Conservation (phyloP, 2,888 invertebrate genomes). For the Xanthorhoe designata region DNA sequence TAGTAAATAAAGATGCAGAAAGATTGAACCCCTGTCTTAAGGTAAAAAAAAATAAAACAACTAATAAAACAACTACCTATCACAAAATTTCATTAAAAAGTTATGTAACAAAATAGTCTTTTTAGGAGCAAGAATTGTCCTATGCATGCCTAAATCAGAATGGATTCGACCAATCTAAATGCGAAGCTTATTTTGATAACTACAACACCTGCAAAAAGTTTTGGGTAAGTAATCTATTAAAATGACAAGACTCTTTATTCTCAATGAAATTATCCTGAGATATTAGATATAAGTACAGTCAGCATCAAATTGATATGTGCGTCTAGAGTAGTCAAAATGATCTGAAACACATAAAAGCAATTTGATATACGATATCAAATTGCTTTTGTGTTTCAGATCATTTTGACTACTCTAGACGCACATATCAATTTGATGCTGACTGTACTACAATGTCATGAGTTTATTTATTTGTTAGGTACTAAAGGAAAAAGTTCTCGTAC, state of each 20-base stretch:
- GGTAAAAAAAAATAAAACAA: conserved; percentile 49
- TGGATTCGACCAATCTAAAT: conserved; percentile 88
- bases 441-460: too few relatives aligned
- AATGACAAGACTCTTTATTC: neutral
- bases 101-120: conserved; percentile 48
- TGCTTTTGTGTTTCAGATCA: too few relatives aligned
- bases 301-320: too few relatives aligned
- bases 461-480: too few relatives aligned
- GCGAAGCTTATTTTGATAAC: conserved; percentile 89
- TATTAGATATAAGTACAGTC: too few relatives aligned
- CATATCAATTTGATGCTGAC: too few relatives aligned
- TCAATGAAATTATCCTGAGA: too few relatives aligned
- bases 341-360: too few relatives aligned
- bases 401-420: too few relatives aligned
- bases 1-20: conserved; percentile 67
- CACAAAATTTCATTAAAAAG: conserved; percentile 12
- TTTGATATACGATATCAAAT: too few relatives aligned
- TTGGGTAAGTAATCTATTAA: conserved; percentile 87
- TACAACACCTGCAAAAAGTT: conserved; percentile 92
- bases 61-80: neutral
- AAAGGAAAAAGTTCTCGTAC: too few relatives aligned
- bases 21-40: conserved; percentile 74
- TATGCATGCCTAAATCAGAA: conserved; percentile 90
- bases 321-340: too few relatives aligned
- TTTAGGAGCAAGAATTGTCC: conserved; percentile 90